Evolutionary conservation across 2,888 invertebrate species (phyloP), one percentile per base, ranked within the genome.

Genomic region (Drosophila limbata): DNA sequence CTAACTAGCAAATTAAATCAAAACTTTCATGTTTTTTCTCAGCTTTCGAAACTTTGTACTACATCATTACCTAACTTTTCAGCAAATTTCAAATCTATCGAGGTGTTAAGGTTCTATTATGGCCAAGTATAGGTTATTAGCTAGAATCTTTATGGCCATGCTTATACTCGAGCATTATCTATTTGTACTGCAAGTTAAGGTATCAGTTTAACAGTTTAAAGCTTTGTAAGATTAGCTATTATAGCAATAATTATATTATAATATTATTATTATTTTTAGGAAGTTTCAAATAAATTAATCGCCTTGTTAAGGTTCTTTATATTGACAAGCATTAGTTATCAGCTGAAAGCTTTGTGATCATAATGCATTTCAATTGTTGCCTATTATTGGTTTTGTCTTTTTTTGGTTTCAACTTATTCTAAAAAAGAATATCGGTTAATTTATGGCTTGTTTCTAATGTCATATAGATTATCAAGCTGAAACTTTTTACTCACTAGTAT

Each of bases 81-180:
- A 28, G 11, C 13, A 35, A 50, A 13, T 45, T 67, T 37, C 15
- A 44, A 31, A 33, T 63, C 25, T 39, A 45, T 40, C 4, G 37
- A 44, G 10, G n/a, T 28, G 5, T 52, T 45, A 8, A 11, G 10
- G 25, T 44, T 51, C 1, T 10, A 4, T 15, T 47, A 15, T 47
- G n/a, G n/a, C 15, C 5, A 25, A 50, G 21, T 21, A 19, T 21
- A n/a, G n/a, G 10, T 33, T 21, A 35, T 13, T 4, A 35, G 33
- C 3, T 8, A 9, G 1, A n/a, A 42, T 3, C 10, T 50, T 21
- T 31, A 15, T 33, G 21, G 2, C 6, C 28, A 39, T 4, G 10
- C 15, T 35, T 25, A 9, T 19, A 39, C 28, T 15, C 15, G 4
- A 13, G 4, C 42, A 37, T 15, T 52, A 15, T 11, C 25, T 44